Conservation (phyloP, 2,888 invertebrate genomes). For the Xylota segnis region DNA sequence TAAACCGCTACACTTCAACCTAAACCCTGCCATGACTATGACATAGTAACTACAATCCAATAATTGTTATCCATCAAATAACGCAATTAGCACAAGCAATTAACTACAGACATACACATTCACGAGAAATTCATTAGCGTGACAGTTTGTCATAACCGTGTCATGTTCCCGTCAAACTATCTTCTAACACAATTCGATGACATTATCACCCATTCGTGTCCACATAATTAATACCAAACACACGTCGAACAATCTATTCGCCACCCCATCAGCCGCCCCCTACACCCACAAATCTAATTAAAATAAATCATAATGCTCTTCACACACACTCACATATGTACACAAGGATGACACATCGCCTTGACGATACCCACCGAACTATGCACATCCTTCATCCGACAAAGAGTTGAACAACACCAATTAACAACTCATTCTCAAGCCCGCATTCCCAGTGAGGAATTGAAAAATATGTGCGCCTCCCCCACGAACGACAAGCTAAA, state of each 20-base stretch:
- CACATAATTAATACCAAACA: constrained; percentile 5
- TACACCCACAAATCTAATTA: constrained; percentile 13
- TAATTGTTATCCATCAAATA: not conserved
- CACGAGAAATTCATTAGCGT: constrained; percentile 11
- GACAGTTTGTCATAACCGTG: constrained; percentile 30
- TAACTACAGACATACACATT: not conserved
- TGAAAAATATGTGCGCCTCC: constrained; percentile 30
- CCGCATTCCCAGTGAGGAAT: constrained; percentile 8
- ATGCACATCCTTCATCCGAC: constrained; percentile 49
- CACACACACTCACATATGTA: no score
- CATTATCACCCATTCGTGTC: constrained; percentile 8
- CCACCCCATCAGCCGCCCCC: not conserved
- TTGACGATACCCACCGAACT: constrained; percentile 4
- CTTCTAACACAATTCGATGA: not conserved
- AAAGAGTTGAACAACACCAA: constrained; percentile 56
- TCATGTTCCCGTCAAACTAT: constrained; percentile 31
- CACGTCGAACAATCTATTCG: not conserved
- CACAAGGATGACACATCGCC: constrained; percentile 16
- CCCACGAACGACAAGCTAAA: constrained; percentile 13
- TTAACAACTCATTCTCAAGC: constrained; percentile 52
- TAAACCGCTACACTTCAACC: no score
- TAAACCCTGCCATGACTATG: no score
- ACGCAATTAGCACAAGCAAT: not conserved
- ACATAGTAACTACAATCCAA: no score
- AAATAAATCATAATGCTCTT: constrained; percentile 36